Evolutionary conservation across 1,140 invertebrate genomes (phyloP).

Genomic region (Bombus cullumanus): DNA sequence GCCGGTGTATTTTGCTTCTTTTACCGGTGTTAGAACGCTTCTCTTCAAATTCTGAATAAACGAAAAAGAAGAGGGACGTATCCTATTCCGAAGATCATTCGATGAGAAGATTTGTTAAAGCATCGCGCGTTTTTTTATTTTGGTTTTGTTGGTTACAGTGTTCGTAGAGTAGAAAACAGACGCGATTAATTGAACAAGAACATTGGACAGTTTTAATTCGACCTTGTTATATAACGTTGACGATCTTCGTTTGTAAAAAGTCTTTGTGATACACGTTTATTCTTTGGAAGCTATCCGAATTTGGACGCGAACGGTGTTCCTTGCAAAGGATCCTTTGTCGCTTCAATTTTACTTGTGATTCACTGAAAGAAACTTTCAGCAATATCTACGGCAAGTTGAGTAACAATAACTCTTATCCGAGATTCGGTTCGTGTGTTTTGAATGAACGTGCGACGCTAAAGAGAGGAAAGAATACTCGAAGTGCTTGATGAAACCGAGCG

Average conservation of each 20-base stretch:
- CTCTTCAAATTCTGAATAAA: background rate
- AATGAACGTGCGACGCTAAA: background rate
- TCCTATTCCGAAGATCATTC: no score
- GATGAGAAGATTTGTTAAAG: no score
- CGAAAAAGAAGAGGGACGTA: no score
- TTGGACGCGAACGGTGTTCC: no score
- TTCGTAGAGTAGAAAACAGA: no score
- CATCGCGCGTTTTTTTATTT: no score
- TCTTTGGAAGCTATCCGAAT: no score
- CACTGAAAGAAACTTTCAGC: background rate
- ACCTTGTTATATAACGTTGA: no score
- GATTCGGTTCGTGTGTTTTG: background rate
- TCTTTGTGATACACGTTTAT: background rate
- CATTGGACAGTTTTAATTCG: no score
- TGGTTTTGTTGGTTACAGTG: no score
- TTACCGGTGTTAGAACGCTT: background rate
- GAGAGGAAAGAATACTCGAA: background rate
- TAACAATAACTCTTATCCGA: background rate
- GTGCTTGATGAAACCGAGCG: conserved; percentile 74
- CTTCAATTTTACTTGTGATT: background rate
- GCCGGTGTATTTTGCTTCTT: conserved; percentile 25
- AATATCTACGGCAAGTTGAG: background rate
- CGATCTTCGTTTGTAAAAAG: no score
- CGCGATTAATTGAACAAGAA: no score
- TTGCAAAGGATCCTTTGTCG: background rate